Base-by-base conservation (phyloP, 1,140 invertebrate genomes). In the Nasonia longicornis region DNA sequence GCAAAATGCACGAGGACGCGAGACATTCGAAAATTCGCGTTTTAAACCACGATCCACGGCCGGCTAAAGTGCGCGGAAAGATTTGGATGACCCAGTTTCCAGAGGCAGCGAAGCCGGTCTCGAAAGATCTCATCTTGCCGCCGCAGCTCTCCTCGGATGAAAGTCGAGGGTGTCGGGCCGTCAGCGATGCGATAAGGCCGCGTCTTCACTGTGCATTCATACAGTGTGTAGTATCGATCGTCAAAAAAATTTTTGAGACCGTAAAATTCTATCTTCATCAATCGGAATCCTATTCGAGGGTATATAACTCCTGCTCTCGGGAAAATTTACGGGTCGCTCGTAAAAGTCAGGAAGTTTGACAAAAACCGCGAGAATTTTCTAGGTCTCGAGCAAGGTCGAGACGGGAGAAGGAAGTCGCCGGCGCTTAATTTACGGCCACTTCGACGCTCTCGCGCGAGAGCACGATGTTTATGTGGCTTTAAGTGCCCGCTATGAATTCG, bases 11-110 rank as follows among this genome's bases (percentile, higher is more conserved):
- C 16, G 52, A 58, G 20, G 20, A 58, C 16, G 7, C 35, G 38
- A 42, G 52, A 58, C 52, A 58, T 58, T n/a, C 14, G 16, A 58
- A n/a, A 7, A 58, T 58, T 58, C 52, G 52, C 16, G 16, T 58
- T 58, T 58, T 6, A 52, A 14, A 52, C 48, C 48, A 52, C 52
- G 52, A 58, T 14, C 45, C 74, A 22, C 26, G 26, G 16, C 52
- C 31, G 35, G 58, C 26, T 42, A 35, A 64, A 76, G 31, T n/a
- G 48, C 42, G n/a, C 20, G 71, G 26, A 70, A 70, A 80, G 63
- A 80, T 75, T 80, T 80, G 66, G 45, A 63, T 81, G 73, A 81
- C 73, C 79, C 35, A 81, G 64, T 76, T 81, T 76, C 2, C 8
- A 52, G 48, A 66, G 26, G 1, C 31, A 35, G 48, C 26, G 42